Evolutionary conservation across 1,140 invertebrate genomes (phyloP), one percentile per base, ranked within the genome.

Genomic region (Amyelois transitella): DNA sequence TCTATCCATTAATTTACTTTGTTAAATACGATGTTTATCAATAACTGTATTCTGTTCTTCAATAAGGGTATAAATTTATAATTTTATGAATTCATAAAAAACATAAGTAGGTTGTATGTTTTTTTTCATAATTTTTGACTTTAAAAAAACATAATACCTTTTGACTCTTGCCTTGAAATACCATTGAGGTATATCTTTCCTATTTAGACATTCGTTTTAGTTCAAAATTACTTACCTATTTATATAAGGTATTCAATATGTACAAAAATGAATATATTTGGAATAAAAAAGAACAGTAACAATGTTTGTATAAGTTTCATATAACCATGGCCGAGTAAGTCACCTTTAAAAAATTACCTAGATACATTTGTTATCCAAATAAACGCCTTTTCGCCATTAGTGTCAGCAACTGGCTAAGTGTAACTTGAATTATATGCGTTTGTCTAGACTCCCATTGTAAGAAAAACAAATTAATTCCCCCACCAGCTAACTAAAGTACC

Each of bases 381-480:
- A 76, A 64, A 75, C 62, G 55, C 52, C 56, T 74, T 66, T 69
- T 52, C 58, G 66, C 83, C 74, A 84, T 87, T 85, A 87, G 69
- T 72, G 74, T 85, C 71, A 72, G 56, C 62, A n/a, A 54, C 64
- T 60, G 58, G 75, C 78, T 85, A 83, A 87, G 84, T 82, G 80
- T 82, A 82, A 78, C 72, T 81, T 85, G 81, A 87, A 80, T 82
- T 84, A 87, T 82, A 79, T 70, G 73, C 74, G 78, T 72, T 83
- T 82, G 83, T 85, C 83, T 87, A 87, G 83, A 85, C 83, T 62
- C 58, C 80, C 71, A 83, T 86, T 87, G 83, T 87, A 75, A 82
- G 81, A 82, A 87, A 86, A 87, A 85, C 81, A 87, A 87, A 83
- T 87, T 85, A 86, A 83, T 85, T 81, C 73, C 70, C 75, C 77